phyloP scores from a whole-genome alignment of 2,113 vertebrate genomes.

The Phrynosoma platyrhinos region DNA sequence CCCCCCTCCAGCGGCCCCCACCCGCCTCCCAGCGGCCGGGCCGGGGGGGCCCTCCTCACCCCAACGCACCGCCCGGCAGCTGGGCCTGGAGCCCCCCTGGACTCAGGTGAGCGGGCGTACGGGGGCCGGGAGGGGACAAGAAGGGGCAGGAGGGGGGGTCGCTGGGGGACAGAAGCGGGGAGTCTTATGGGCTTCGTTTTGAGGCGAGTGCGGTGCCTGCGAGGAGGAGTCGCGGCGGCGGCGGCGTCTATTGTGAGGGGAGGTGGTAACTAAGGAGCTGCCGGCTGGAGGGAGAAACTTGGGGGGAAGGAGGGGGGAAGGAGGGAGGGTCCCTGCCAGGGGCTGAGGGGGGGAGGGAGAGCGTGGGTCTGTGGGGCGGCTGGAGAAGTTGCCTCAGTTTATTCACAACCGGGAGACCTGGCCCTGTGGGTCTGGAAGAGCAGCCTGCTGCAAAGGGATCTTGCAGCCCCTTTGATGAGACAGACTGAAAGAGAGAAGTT shows the following conservation, averaged over 20 bases:
- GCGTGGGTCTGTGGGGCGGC: not conserved
- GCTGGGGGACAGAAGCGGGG: no score
- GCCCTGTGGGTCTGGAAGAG: no score
- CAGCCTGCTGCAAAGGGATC: no score
- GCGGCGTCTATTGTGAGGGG: not conserved
- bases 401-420: not conserved
- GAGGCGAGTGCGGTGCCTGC: not conserved
- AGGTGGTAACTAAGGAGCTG: constrained; percentile 5
- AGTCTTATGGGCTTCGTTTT: not conserved
- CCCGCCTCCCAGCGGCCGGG: constrained; percentile 66
- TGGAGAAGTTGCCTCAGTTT: not conserved
- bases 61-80: constrained; percentile 47
- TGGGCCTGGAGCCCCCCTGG: constrained; percentile 53
- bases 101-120: constrained; percentile 62
- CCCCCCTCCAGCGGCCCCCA: constrained; percentile 41
- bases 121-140: constrained; percentile 3
- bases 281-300: not conserved
- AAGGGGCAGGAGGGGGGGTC: not conserved
- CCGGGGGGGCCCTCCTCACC: constrained; percentile 59
- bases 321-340: not conserved
- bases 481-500: no score
- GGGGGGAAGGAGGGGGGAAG: not conserved
- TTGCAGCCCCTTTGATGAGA: no score
- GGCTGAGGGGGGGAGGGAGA: not conserved
- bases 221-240: not conserved